A percentile compares a stretch with the other conserved stretches of the same genome.
phyloP scores from a whole-genome alignment of 2,888 invertebrate species.

The Nephrotoma appendiculata region DNA sequence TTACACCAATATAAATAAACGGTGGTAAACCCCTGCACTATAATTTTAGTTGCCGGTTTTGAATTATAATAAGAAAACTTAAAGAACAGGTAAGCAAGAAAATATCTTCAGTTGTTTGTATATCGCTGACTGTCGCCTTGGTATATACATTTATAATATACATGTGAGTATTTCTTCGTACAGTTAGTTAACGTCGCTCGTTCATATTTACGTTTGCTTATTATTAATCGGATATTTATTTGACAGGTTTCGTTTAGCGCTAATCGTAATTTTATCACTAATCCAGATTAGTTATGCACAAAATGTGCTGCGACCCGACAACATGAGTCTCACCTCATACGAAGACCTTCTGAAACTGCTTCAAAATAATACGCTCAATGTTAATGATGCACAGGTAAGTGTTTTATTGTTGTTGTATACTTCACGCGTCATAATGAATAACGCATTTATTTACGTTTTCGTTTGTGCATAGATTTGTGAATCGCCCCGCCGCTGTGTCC shows the following conservation, averaged over 20 bases:
- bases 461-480: background rate
- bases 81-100: no score
- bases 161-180: background rate
- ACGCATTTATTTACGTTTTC: background rate
- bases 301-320: background rate
- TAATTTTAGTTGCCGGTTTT: no score
- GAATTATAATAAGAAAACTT: no score
- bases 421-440: background rate
- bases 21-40: no score
- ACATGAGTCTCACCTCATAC: background rate
- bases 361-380: background rate
- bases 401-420: background rate
- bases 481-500: background rate
- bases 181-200: background rate
- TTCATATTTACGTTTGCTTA: background rate
- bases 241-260: background rate
- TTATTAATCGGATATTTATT: background rate
- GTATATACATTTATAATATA: background rate
- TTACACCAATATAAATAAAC: no score
- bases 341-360: background rate
- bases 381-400: background rate
- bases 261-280: background rate
- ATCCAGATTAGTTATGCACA: background rate
- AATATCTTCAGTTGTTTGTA: background rate
- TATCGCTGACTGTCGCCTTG: background rate